Evolutionary conservation across 1,140 invertebrate genomes (phyloP).

Genomic region (Drosophila athabasca): DNA sequence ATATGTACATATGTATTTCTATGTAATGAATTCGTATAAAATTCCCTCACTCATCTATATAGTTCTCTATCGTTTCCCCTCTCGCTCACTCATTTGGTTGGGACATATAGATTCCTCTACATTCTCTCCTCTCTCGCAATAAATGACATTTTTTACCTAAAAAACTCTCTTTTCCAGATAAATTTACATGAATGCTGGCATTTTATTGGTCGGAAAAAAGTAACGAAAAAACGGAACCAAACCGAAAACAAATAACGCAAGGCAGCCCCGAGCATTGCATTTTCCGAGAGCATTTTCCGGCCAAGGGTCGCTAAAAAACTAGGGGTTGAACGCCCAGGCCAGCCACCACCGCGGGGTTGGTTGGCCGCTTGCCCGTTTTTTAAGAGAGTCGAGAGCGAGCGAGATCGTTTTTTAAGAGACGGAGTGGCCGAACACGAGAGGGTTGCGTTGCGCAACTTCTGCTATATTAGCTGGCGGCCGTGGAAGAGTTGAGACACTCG

Average conservation of each 20-base stretch:
- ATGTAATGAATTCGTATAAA: background rate
- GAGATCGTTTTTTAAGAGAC: slow-evolving; percentile 71
- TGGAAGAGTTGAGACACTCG: slow-evolving; percentile 81
- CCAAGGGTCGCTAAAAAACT: slow-evolving; percentile 43
- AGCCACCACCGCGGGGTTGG: slow-evolving; percentile 25
- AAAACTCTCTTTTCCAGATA: slow-evolving; percentile 69
- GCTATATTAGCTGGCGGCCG: slow-evolving; percentile 72
- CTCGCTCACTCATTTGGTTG: slow-evolving; percentile 8
- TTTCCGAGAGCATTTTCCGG: slow-evolving; percentile 64
- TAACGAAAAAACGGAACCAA: slow-evolving; percentile 46
- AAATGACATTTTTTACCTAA: slow-evolving; percentile 72
- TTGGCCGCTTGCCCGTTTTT: slow-evolving; percentile 28
- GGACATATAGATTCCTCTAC: slow-evolving; percentile 65
- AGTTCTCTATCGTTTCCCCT: background rate
- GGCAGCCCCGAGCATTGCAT: slow-evolving; percentile 4
- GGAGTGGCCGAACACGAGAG: slow-evolving; percentile 33
- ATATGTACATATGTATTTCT: background rate
- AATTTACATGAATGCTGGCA: slow-evolving; percentile 76
- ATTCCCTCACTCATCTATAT: slow-evolving; percentile 46
- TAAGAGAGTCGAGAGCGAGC: slow-evolving; percentile 43
- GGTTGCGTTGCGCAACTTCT: slow-evolving; percentile 72
- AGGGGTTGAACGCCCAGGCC: slow-evolving; percentile 19
- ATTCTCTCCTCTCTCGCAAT: slow-evolving; percentile 26
- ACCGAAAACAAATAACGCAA: slow-evolving; percentile 43
- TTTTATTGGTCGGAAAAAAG: slow-evolving; percentile 78